A percentile compares a stretch with the other conserved stretches of the same genome.
Conservation (phyloP, 2,888 invertebrate species). For the Shargacucullia verbasci region DNA sequence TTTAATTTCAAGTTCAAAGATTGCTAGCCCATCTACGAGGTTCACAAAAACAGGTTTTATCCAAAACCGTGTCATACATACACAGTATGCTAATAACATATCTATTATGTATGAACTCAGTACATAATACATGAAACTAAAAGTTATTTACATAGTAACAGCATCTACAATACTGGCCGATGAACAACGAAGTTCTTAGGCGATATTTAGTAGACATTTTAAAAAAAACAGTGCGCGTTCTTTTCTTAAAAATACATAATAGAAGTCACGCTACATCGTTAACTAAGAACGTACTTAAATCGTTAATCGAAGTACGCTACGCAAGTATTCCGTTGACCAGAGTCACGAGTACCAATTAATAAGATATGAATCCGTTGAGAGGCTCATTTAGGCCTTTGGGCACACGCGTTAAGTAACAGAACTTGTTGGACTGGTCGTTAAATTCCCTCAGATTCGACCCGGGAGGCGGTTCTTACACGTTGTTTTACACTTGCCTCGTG, state of each 20-base stretch:
- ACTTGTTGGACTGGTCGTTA: constrained; percentile 78
- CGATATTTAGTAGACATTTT: too few relatives aligned
- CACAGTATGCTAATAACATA: too few relatives aligned
- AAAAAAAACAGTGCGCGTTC: neutral
- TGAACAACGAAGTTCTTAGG: too few relatives aligned
- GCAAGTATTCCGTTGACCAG: constrained; percentile 41
- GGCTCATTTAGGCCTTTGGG: constrained; percentile 70
- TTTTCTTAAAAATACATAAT: constrained; percentile 20
- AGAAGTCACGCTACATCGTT: constrained; percentile 14
- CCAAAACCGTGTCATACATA: too few relatives aligned
- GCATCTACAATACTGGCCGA: too few relatives aligned
- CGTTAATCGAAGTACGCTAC: constrained; percentile 35
- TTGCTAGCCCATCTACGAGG: too few relatives aligned
- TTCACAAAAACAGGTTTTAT: too few relatives aligned
- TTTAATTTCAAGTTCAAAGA: too few relatives aligned
- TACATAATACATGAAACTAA: too few relatives aligned
- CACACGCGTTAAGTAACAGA: constrained; percentile 67
- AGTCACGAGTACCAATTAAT: constrained; percentile 66
- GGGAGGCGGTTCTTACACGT: constrained; percentile 64
- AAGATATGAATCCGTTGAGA: constrained; percentile 62
- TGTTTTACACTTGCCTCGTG: constrained; percentile 63
- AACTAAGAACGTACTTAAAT: constrained; percentile 25
- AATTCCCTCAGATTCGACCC: constrained; percentile 80
- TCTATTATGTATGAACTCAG: too few relatives aligned
- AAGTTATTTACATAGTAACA: too few relatives aligned